These are phyloP conservation scores for Chironomus tepperi DNA, from an alignment of 1,140 invertebrate species.

Conservation along the genomic window DNA sequence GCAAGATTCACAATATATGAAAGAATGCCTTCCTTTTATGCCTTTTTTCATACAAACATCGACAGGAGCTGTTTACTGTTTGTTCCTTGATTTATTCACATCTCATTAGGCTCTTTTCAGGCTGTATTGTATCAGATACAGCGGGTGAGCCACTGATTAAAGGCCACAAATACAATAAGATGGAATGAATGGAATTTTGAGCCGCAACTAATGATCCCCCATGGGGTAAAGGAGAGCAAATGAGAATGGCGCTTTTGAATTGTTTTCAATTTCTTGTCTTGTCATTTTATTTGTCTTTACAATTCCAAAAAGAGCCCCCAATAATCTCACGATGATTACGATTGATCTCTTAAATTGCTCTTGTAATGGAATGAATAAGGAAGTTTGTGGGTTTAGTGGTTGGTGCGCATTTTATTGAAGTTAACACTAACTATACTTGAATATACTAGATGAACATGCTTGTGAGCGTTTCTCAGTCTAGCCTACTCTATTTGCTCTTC, in stretches of 20 bases:
- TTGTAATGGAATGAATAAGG: background rate
- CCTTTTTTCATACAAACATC: background rate
- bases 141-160: background rate
- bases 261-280: background rate
- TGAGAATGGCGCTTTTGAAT: too few relatives aligned
- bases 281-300: conserved; percentile 4
- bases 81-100: conserved; percentile 19
- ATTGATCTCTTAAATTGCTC: background rate
- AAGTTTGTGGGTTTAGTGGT: too few relatives aligned
- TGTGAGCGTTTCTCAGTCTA: too few relatives aligned
- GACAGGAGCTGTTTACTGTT: conserved; percentile 11
- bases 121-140: background rate
- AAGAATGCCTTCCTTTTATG: too few relatives aligned
- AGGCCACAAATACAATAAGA: background rate
- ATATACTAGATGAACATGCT: too few relatives aligned
- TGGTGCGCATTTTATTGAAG: too few relatives aligned
- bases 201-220: conserved; percentile 8
- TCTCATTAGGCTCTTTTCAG: background rate
- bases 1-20: background rate
- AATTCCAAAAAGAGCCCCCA: background rate
- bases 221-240: background rate
- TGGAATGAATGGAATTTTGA: conserved; percentile 22
- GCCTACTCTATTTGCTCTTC: too few relatives aligned
- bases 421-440: too few relatives aligned
- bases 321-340: background rate